These are phyloP conservation scores for Carabus problematicus DNA, from an alignment of 2,888 invertebrate species.

Conservation along the genomic window DNA sequence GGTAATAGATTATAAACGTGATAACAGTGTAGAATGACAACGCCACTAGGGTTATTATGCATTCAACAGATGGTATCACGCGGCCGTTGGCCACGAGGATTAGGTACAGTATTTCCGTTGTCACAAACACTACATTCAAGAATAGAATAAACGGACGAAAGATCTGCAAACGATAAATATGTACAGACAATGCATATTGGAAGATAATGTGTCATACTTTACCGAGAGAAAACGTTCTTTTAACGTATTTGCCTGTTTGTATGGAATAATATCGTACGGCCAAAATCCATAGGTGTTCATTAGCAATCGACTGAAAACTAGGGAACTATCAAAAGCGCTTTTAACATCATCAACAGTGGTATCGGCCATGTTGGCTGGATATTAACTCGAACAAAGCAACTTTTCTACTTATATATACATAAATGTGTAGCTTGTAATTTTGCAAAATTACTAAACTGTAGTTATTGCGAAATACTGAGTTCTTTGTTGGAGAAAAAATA, in stretches of 20 bases:
- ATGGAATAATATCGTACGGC: constrained; percentile 5
- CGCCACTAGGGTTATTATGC: neutral
- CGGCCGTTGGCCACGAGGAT: neutral
- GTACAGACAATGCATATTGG: neutral
- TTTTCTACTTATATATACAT: neutral
- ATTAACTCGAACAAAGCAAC: neutral
- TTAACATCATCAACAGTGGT: neutral
- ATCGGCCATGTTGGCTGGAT: neutral
- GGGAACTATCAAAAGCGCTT: neutral
- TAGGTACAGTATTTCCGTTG: constrained; percentile 7
- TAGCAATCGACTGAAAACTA: neutral
- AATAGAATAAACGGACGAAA: neutral
- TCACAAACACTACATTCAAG: neutral
- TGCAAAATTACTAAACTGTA: neutral
- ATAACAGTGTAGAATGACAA: neutral
- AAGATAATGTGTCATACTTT: neutral
- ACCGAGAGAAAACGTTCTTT: neutral
- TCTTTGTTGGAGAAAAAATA: too few species aligned
- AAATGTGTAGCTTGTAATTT: too few species aligned
- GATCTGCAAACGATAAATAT: neutral
- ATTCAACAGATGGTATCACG: neutral
- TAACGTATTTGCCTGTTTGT: neutral
- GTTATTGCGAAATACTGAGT: neutral
- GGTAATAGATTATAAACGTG: neutral
- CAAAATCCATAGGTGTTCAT: constrained; percentile 4